Evolutionary conservation across 2,797 vertebrate species (phyloP), one percentile per base, ranked within the genome.

Genomic region (Aplochiton taeniatus): DNA sequence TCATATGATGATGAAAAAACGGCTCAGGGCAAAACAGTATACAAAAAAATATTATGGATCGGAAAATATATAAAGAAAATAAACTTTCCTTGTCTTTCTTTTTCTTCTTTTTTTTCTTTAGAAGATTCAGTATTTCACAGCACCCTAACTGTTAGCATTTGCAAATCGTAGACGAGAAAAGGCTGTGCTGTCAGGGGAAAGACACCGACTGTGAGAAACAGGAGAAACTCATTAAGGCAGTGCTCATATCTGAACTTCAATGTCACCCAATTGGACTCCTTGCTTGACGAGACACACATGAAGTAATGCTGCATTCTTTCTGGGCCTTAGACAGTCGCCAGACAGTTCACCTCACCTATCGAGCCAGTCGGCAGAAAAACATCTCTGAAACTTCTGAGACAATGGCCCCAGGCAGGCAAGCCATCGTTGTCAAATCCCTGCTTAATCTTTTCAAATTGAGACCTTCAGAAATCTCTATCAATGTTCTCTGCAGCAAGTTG

Each of bases 281-380:
- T 55, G 31, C 12, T 56, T 42, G 5, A 51, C n/a, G n/a, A n/a
- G n/a, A n/a, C 55, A 12, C 18, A 56, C 19, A 62, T 61, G 62
- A 64, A 55, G 48, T 63, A 66, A 63, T 42, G 43, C 12, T 47
- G n/a, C 66, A 61, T 79, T 78, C 62, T 63, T 78, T 55, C 75
- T 45, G 62, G 66, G 70, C 53, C 61, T 58, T 66, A 68, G 50
- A 60, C 62, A 51, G 54, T 17, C 70, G 60, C 45, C 46, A 61
- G 59, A 72, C 60, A 19, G 8, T 67, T 69, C 17, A 7, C 44
- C 46, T 70, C 66, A 64, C 57, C 55, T 73, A 70, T 49, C 74
- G 56, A 68, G 66, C 20, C 65, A 75, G 65, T 9, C 0, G 43
- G 47, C 31, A 31, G 41, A 52, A 77, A 72, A 68, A 61, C 61